These are phyloP conservation scores for Campopleginae sp. DNA, from an alignment of 2,888 invertebrate genomes.

Conservation along the genomic window DNA sequence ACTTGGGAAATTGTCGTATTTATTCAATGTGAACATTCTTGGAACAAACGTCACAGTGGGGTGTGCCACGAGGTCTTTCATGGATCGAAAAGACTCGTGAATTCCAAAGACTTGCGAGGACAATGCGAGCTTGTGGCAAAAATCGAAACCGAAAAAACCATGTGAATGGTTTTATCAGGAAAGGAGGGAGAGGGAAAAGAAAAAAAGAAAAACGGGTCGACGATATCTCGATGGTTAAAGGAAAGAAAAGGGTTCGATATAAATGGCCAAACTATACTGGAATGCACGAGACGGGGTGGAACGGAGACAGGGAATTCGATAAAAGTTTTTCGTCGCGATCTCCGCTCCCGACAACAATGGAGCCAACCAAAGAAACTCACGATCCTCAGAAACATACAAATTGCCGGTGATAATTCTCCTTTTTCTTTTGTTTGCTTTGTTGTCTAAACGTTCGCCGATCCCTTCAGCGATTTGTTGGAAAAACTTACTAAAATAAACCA, in stretches of 20 bases:
- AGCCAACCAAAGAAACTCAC: slow-evolving; percentile 39
- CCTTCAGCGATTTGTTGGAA: slow-evolving; percentile 3
- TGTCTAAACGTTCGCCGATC: slow-evolving; percentile 48
- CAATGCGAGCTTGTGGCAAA: slow-evolving; percentile 52
- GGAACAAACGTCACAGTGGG: slow-evolving; percentile 42
- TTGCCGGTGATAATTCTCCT: slow-evolving; percentile 47
- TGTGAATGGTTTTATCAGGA: slow-evolving; percentile 52
- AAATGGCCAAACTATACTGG: slow-evolving; percentile 57
- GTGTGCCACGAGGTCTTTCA: slow-evolving; percentile 38
- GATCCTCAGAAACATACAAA: slow-evolving; percentile 56
- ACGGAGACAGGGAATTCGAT: slow-evolving; percentile 50
- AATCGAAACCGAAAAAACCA: slow-evolving; percentile 45
- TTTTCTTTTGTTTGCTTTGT: slow-evolving; percentile 27
- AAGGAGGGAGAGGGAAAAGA: slow-evolving; percentile 15
- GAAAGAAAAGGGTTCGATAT: slow-evolving; percentile 56
- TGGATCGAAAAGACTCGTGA: no score
- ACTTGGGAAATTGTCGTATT: slow-evolving; percentile 55
- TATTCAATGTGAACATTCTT: slow-evolving; percentile 35
- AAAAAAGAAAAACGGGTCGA: slow-evolving; percentile 29
- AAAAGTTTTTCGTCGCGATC: slow-evolving; percentile 60
- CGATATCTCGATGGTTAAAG: slow-evolving; percentile 55
- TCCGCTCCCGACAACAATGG: slow-evolving; percentile 60
- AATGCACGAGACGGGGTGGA: slow-evolving; percentile 21
- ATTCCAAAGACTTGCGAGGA: slow-evolving; percentile 44
- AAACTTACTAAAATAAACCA: slow-evolving; percentile 20